A percentile compares a stretch with the other conserved stretches of the same genome.
phyloP scores from a whole-genome alignment of 1,140 invertebrate genomes.

The Helicoverpa armigera region DNA sequence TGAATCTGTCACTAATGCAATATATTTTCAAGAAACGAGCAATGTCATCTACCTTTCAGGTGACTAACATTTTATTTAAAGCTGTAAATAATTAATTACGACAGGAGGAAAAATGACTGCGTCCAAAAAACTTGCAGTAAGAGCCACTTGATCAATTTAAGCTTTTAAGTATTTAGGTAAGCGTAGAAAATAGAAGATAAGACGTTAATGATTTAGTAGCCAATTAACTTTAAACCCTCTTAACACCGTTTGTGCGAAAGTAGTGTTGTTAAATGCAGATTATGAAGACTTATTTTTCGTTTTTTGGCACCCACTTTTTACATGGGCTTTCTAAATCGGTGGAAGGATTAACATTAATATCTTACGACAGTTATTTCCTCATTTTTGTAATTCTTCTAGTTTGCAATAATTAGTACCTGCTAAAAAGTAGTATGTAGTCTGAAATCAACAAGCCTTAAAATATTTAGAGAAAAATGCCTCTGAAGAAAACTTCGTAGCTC shows the following conservation, averaged over 20 bases:
- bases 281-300: too few species aligned
- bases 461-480: background rate
- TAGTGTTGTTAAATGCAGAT: too few species aligned
- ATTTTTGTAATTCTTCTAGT: too few species aligned
- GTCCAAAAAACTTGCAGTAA: slow-evolving; percentile 21
- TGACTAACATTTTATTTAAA: slow-evolving; percentile 19
- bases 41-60: slow-evolving; percentile 34
- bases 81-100: slow-evolving; percentile 15
- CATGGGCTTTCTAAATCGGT: too few species aligned
- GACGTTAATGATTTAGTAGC: background rate
- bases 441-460: background rate
- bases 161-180: slow-evolving; percentile 17
- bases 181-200: slow-evolving; percentile 7
- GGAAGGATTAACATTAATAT: too few species aligned
- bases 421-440: too few species aligned
- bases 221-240: slow-evolving; percentile 10
- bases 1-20: slow-evolving; percentile 6
- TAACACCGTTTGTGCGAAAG: background rate
- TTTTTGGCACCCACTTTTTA: too few species aligned
- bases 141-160: slow-evolving; percentile 8
- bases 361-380: too few species aligned
- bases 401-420: too few species aligned
- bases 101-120: background rate
- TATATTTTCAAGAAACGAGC: slow-evolving; percentile 28
- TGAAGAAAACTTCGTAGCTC: slow-evolving; percentile 13